Evolutionary conservation across 2,113 vertebrate genomes (phyloP), one percentile per base, ranked within the genome.

Genomic region (Pteropus alecto): DNA sequence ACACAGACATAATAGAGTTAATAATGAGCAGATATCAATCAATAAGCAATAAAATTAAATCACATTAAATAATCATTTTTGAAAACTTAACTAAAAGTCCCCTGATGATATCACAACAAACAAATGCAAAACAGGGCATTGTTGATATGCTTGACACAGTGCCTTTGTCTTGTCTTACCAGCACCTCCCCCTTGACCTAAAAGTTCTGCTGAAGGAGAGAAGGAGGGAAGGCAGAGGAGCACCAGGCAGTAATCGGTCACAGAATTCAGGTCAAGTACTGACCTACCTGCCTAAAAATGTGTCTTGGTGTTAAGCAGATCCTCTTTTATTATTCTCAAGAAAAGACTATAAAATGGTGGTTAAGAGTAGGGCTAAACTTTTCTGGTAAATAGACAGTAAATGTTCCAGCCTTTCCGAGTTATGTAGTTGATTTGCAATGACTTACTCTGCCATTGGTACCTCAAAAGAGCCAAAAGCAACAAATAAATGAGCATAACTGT

Each of bases 251-350:
- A 38, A 24, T 41, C 28, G 21, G n/a, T 28, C 41, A 22, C 54
- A 70, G 56, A 83, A 54, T 35, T 74, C 58, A 7, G 9, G 35
- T 43, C 26, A 28, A 65, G 51, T 28, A 19, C 38, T 51, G 21
- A 33, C 35, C 46, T 77, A 2, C 4, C 46, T 16, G 16, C 79
- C 92, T 93, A 15, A 83, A 65, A 71, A 12, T 41, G 73, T 51
- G 74, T 73, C 61, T 30, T 60, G 10, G 61, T 43, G 15, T 77
- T 82, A 78, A 83, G 46, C 41, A 54, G 58, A 54, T 43, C 46
- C 89, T 88, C 71, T 83, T 79, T 76, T 41, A 28, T 58, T 85
- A 67, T 77, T 71, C 38, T 48, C 77, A n/a, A 24, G 87, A 33
- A 68, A 48, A 92, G 18, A 56, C 73, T 56, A 71, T 78, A 33